Percentiles rank a stretch among this genome's conserved stretches.
These are phyloP conservation scores for Nomada ruficornis DNA, from an alignment of 2,888 invertebrate species.

Conservation along the genomic window DNA sequence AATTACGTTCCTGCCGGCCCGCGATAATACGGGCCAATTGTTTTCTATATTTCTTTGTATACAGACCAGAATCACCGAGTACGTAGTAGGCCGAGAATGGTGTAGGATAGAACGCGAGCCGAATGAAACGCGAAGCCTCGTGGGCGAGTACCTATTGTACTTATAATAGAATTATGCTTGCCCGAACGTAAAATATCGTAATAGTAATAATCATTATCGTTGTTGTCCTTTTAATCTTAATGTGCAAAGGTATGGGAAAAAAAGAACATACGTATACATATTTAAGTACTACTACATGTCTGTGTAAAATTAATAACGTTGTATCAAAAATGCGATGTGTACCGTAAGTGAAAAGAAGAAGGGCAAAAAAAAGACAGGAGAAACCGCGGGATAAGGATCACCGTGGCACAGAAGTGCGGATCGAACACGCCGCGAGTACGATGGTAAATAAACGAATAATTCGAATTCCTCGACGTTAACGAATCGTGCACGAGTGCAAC, in stretches of 20 bases:
- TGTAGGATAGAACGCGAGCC: background rate
- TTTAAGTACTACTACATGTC: conserved; percentile 62
- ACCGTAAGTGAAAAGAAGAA: background rate
- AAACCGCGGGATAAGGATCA: background rate
- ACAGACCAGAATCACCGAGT: conserved; percentile 41
- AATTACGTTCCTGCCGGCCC: conserved; percentile 68
- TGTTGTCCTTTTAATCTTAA: conserved; percentile 75
- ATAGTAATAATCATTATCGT: conserved; percentile 67
- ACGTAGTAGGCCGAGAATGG: background rate
- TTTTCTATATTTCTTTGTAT: conserved; percentile 61
- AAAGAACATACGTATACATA: conserved; percentile 60
- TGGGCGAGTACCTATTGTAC: conserved; percentile 58
- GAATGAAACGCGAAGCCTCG: conserved; percentile 32
- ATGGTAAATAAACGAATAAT: too few species aligned
- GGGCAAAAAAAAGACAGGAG: background rate
- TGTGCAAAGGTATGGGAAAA: conserved; percentile 50
- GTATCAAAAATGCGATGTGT: conserved; percentile 43
- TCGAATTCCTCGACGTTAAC: background rate
- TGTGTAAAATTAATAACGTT: conserved; percentile 70
- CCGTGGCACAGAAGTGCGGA: background rate
- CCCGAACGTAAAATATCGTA: conserved; percentile 63
- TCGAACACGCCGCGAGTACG: conserved; percentile 4
- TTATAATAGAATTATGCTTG: conserved; percentile 64
- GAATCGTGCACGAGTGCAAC: background rate
- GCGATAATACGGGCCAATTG: conserved; percentile 45